These are phyloP conservation scores for Rhinichthys klamathensis DNA, from an alignment of 2,113 vertebrate genomes.

Conservation along the genomic window DNA sequence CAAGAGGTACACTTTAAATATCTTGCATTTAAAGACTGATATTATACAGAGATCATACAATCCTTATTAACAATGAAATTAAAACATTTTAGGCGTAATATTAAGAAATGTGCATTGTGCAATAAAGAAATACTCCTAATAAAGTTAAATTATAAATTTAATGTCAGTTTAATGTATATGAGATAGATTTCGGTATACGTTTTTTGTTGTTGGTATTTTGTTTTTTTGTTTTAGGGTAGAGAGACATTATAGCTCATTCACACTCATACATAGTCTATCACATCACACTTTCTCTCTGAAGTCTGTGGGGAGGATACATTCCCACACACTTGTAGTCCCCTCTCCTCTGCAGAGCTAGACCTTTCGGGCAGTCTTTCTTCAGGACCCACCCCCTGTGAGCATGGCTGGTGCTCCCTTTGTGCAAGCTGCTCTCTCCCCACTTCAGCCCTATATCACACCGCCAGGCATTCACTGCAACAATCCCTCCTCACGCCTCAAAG, in stretches of 20 bases:
- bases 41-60: too few species aligned
- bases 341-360: constrained; percentile 78
- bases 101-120: too few species aligned
- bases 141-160: too few species aligned
- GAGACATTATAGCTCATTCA: background rate
- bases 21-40: too few species aligned
- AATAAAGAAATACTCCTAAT: too few species aligned
- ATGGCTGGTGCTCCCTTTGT: constrained; percentile 89
- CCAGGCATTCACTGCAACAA: constrained; percentile 91
- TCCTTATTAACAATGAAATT: too few species aligned
- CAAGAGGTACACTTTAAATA: too few species aligned
- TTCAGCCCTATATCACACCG: constrained; percentile 84
- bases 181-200: too few species aligned
- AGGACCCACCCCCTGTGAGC: constrained; percentile 70
- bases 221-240: too few species aligned
- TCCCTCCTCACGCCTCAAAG: constrained; percentile 92
- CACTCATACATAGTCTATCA: constrained; percentile 44
- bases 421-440: constrained; percentile 86
- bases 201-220: too few species aligned
- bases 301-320: constrained; percentile 38
- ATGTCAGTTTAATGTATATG: too few species aligned
- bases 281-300: constrained; percentile 63
- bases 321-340: constrained; percentile 61
- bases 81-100: too few species aligned
- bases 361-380: constrained; percentile 75